Percentiles rank a stretch among this genome's conserved stretches.
These are phyloP conservation scores for Pardalotus punctatus DNA, from an alignment of 2,113 vertebrate species.

Conservation along the genomic window DNA sequence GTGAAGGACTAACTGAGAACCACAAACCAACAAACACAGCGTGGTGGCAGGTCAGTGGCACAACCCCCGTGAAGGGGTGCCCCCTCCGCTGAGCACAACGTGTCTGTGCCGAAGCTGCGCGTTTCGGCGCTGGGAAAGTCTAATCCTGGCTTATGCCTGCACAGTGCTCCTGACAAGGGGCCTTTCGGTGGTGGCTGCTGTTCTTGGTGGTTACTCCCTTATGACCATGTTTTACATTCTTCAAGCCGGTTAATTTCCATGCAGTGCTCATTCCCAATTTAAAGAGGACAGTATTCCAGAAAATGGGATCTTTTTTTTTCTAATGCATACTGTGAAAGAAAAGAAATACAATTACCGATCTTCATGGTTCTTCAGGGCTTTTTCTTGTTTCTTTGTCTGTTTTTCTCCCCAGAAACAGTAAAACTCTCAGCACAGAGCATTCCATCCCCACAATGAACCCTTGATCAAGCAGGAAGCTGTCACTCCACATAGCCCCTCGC, in stretches of 20 bases:
- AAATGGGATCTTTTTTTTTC: constrained; percentile 83
- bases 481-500: background rate
- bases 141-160: constrained; percentile 65
- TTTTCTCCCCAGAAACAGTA: constrained; percentile 34
- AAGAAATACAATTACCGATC: constrained; percentile 82
- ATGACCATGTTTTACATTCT: constrained; percentile 80
- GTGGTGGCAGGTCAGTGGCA: constrained; percentile 25
- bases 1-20: constrained; percentile 3
- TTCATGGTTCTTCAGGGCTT: constrained; percentile 58
- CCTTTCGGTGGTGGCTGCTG: constrained; percentile 71
- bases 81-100: constrained; percentile 57
- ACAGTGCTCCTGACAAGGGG: constrained; percentile 63
- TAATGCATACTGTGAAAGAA: constrained; percentile 89
- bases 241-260: constrained; percentile 79
- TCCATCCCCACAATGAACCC: background rate
- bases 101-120: background rate
- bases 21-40: background rate
- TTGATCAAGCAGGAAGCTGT: background rate
- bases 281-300: constrained; percentile 83
- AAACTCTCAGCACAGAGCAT: background rate
- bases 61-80: constrained; percentile 53
- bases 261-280: constrained; percentile 81
- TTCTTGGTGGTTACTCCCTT: constrained; percentile 71
- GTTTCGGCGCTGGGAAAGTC: constrained; percentile 17
- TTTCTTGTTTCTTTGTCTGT: constrained; percentile 42